A percentile compares a stretch with the other conserved stretches of the same genome.
These are phyloP conservation scores for Pheucticus melanocephalus DNA, from an alignment of 2,113 vertebrate species.

Conservation along the genomic window DNA sequence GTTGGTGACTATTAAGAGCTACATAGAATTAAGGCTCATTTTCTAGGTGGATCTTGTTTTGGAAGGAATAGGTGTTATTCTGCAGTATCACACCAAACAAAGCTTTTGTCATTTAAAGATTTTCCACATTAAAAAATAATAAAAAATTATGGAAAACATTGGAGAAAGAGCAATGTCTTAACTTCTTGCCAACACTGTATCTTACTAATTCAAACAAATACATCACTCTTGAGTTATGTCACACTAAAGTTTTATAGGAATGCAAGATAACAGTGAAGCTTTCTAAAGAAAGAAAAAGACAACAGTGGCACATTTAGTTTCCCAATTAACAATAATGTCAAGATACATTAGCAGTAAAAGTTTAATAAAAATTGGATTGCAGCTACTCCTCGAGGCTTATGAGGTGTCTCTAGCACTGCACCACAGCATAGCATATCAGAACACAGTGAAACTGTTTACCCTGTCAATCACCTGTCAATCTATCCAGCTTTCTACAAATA, in stretches of 20 bases:
- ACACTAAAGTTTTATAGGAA: neutral
- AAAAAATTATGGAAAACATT: neutral
- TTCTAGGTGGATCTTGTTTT: neutral
- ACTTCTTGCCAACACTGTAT: neutral
- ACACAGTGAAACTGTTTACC: constrained; percentile 70
- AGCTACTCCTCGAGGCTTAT: constrained; percentile 57
- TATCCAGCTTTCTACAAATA: constrained; percentile 66
- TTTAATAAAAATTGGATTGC: constrained; percentile 69
- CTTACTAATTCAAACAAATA: neutral
- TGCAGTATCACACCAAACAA: neutral
- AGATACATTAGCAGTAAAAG: constrained; percentile 22
- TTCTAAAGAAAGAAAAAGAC: neutral
- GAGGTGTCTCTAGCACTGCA: constrained; percentile 17
- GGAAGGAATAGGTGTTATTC: neutral
- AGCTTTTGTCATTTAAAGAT: neutral
- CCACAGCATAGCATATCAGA: constrained; percentile 55
- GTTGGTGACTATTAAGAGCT: neutral
- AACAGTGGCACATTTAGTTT: neutral
- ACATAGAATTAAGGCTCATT: neutral
- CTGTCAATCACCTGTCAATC: constrained; percentile 74
- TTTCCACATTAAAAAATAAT: neutral
- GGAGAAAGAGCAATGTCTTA: neutral
- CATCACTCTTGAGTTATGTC: neutral
- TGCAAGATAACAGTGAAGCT: neutral
- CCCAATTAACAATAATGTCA: constrained; percentile 18